Evolutionary conservation across 2,888 invertebrate species (phyloP), one percentile per base, ranked within the genome.

Genomic region (Zelleria hepariella): DNA sequence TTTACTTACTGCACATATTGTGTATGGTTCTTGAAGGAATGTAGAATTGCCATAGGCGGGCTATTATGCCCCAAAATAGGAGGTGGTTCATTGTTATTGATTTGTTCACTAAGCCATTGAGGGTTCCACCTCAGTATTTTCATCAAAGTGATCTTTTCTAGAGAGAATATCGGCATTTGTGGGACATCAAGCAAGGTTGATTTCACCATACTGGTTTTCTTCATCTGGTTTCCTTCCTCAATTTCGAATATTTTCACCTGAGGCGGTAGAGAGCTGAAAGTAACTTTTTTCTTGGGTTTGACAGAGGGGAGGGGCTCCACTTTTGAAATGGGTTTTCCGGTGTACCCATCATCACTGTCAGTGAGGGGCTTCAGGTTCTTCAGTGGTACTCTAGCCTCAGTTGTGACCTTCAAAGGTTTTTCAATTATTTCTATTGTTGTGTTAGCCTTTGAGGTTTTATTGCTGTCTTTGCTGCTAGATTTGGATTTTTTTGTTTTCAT

Each of bases 61-160:
- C 85, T 82, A 55, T 75, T 73, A 25, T 87, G 84, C 0, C 86
- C 86, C 54, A 90, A 74, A 25, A 92, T 89, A 5, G 92, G 90
- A 1, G 92, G 92, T 57, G 90, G 90, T 1, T 86, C 81, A 59
- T 82, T 80, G 10, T 78, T 74, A 55, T 74, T 74, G 23, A 78
- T 71, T 69, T 92, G 91, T 65, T 91, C 91, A 60, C 89, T 76
- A 2, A 94, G 71, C 94, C 94, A 94, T 25, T 88, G 82, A 7
- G 93, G 91, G 67, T 91, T 91, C 94, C 94, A 94, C 21, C 80
- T 67, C 5, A 93, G 80, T 63, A 94, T 90, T 63, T 89, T 86
- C 63, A 88, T 78, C 25, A 92, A 74, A 10, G 91, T 90, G 52
- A 89, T 78, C 63, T 90, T 87, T 65, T 82, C 73, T 53, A 77